Base-by-base conservation (phyloP, 2,888 invertebrate species). In the Limnephilus auricula region DNA sequence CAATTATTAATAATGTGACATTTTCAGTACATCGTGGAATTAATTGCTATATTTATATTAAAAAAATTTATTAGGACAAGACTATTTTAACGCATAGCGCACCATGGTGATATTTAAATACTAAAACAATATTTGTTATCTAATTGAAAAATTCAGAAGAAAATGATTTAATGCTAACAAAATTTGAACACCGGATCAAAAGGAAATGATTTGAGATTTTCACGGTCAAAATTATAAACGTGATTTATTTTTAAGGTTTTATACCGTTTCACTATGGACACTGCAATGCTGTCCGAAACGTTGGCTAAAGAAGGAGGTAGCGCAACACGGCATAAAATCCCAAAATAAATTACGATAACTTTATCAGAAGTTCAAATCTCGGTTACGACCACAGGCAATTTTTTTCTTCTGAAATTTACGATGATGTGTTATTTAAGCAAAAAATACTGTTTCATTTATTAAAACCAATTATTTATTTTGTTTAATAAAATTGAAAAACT, bases 1-100 rank as follows among this genome's bases (percentile, higher is more conserved):
- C 45, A 85, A 85, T 45, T n/a, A 37, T 85, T 25, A 84, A n/a
- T 65, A 65, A 65, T n/a, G 65, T 65, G 65, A 65, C 65, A 65
- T 65, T n/a, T 50, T 65, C 65, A 65, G 65, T 65, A 65, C 65
- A 65, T 65, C 25, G 65, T 65, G 65, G 65, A 65, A 65, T 9
- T 65, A 65, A 65, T 65, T 4, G 25, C 50, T 18, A 65, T 65
- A 65, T 65, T 65, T 65, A 65, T 18, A 65, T 18, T 50, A 18
- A 18, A 18, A 50, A 50, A 50, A 2, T 18, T 50, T 50, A 5
- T 50, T 50, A 50, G 18, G 18, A 4, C 18, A 50, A 50, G 18
- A 50, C 9, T 13, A 15, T 65, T 65, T 25, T 65, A 9, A 65
- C 25, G 65, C 65, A 18, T 65, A 25, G 1, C 65, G 50, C 18